phyloP scores from a whole-genome alignment of 2,888 invertebrate genomes.

The Diaphora mendica region DNA sequence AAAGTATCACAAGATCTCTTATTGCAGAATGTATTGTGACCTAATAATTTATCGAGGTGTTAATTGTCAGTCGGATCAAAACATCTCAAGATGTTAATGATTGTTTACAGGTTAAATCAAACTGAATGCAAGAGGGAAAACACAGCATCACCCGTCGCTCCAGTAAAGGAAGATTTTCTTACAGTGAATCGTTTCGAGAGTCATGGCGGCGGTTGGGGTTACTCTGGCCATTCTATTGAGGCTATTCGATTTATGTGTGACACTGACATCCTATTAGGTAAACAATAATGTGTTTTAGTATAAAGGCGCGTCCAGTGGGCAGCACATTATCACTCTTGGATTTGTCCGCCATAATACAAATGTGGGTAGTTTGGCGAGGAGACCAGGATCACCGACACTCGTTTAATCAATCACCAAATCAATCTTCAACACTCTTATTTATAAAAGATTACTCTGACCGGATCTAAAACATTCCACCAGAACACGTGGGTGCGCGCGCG shows the following conservation, averaged over 20 bases:
- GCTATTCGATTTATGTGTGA: slow-evolving; percentile 98
- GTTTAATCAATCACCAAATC: too few relatives aligned
- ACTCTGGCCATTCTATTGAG: slow-evolving; percentile 98
- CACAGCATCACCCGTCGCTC: slow-evolving; percentile 59
- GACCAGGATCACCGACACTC: too few relatives aligned
- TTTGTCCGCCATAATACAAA: too few relatives aligned
- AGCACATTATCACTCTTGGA: too few relatives aligned
- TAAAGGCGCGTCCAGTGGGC: too few relatives aligned
- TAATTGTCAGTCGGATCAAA: not conserved
- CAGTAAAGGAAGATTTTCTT: slow-evolving; percentile 92
- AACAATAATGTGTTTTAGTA: slow-evolving; percentile 22
- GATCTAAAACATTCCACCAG: too few relatives aligned
- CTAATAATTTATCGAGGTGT: too few relatives aligned
- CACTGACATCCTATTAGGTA: slow-evolving; percentile 93
- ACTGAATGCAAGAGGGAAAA: slow-evolving; percentile 72
- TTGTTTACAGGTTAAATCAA: slow-evolving; percentile 60
- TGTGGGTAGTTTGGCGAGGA: too few relatives aligned
- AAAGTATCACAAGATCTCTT: not conserved
- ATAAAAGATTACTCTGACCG: too few relatives aligned
- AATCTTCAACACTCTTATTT: too few relatives aligned
- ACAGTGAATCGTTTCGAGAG: slow-evolving; percentile 96
- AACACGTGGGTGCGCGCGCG: too few relatives aligned
- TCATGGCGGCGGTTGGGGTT: slow-evolving; percentile 99
- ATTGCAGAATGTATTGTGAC: too few relatives aligned
- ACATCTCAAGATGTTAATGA: not conserved